phyloP scores from a whole-genome alignment of 2,888 invertebrate genomes.

The Agrochola lychnidis region DNA sequence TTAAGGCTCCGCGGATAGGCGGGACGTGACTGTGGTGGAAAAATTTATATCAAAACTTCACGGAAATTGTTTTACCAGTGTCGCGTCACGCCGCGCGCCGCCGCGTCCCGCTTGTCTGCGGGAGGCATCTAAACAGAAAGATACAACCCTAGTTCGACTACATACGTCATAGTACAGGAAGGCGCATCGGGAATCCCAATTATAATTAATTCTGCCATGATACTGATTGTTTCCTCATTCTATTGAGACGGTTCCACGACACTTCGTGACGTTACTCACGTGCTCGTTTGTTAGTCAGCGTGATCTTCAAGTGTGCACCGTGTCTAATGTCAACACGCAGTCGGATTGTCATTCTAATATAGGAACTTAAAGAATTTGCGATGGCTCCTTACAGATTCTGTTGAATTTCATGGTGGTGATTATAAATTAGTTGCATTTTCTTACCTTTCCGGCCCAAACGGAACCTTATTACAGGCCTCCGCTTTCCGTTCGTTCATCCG shows the following conservation, averaged over 20 bases:
- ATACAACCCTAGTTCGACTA: not conserved
- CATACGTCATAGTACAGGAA: not conserved
- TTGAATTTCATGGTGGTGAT: not conserved
- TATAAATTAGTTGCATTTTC: not conserved
- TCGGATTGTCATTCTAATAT: constrained; percentile 50
- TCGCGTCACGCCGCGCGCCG: too few relatives aligned
- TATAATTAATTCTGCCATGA: not conserved
- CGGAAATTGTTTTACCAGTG: too few relatives aligned
- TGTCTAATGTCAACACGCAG: constrained; percentile 54
- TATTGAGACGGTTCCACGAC: constrained; percentile 53
- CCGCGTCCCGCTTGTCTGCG: too few relatives aligned
- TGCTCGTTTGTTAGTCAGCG: constrained; percentile 54
- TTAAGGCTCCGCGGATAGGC: too few relatives aligned
- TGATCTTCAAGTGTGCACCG: constrained; percentile 49
- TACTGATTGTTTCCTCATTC: constrained; percentile 31
- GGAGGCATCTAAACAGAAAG: too few relatives aligned
- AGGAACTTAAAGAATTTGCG: not conserved
- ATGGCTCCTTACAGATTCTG: not conserved
- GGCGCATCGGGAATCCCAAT: not conserved
- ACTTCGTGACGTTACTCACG: constrained; percentile 67
- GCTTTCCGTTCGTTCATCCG: too few relatives aligned
- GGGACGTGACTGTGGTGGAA: too few relatives aligned
- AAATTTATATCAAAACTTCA: too few relatives aligned
- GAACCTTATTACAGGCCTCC: too few relatives aligned
- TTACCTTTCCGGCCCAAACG: too few relatives aligned